Base-by-base conservation (phyloP, 2,113 vertebrate genomes). In the Cyprinodon tularosa region DNA sequence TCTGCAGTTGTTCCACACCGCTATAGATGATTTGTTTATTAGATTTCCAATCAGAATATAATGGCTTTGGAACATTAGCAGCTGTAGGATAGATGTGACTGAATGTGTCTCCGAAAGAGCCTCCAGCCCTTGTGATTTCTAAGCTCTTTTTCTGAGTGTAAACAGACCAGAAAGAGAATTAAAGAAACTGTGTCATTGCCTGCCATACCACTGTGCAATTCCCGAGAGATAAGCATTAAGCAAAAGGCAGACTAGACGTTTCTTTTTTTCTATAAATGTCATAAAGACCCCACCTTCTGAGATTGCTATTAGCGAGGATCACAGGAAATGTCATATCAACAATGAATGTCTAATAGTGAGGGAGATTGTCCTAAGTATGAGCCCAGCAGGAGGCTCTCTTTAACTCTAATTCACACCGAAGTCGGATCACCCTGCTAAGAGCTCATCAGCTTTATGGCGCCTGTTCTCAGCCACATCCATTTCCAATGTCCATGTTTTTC, bases 171-270 rank as follows among this genome's bases (percentile, higher is more conserved):
- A 85, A 91, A 89, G 81, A 88, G 84, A 92, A 92, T 91, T 90
- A 89, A 86, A 88, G 74, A 87, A 85, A 87, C 90, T 71, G 50
- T 75, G 80, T 86, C 73, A 65, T 85, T 76, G 88, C 77, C 80
- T 77, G 90, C 87, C 86, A 62, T 83, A 81, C 89, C 91, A 89
- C 88, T 86, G 84, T 89, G 90, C 83, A 91, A 92, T 93, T 93
- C 94, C 92, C 88, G 42, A 85, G 92, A 93, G 94, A 94, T 94
- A 87, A 94, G 91, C 94, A 94, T 95, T 95, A 94, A 94, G 88
- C 94, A 94, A 95, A 92, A 93, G 37, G 89, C 90, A 93, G 90
- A 89, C 90, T 88, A 81, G 85, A 76, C 71, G 81, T 81, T 76
- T 61, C 62, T 80, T 89, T 90, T 87, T 80, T 67, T 42, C 87